A percentile compares a stretch with the other conserved stretches of the same genome.
These are phyloP conservation scores for Mesorhabditis sp. DNA, from an alignment of 2,888 invertebrate genomes.

Conservation along the genomic window DNA sequence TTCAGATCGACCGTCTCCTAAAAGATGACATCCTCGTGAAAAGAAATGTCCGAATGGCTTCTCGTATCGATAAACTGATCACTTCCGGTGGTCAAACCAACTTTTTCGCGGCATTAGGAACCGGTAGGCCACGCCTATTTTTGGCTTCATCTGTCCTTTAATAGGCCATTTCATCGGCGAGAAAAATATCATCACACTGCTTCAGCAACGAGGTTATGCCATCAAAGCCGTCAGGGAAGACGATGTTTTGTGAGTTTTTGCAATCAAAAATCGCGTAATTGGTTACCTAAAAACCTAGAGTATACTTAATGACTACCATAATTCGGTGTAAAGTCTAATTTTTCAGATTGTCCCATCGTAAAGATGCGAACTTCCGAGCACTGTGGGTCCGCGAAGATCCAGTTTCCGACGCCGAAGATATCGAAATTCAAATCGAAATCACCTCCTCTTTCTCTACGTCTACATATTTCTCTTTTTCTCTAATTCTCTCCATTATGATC, in stretches of 20 bases:
- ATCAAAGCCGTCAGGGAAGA: slow-evolving; percentile 1
- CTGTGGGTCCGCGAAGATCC: slow-evolving; percentile 2
- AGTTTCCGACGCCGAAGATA: neutral
- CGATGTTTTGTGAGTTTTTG: neutral
- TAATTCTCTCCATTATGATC: too few relatives aligned
- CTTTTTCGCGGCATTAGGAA: slow-evolving; percentile 65
- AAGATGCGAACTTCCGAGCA: neutral
- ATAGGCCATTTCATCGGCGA: neutral
- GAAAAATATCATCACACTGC: neutral
- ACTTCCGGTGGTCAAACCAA: slow-evolving; percentile 60
- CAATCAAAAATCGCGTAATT: neutral
- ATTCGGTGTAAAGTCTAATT: neutral
- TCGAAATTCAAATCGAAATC: neutral
- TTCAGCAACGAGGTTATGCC: neutral
- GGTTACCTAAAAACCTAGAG: too few relatives aligned
- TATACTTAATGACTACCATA: neutral
- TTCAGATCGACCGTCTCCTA: slow-evolving; percentile 62
- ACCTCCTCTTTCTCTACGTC: neutral
- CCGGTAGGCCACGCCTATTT: slow-evolving; percentile 58
- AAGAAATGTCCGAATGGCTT: slow-evolving; percentile 64
- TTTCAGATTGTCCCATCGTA: slow-evolving; percentile 1
- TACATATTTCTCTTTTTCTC: too few relatives aligned
- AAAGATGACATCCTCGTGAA: slow-evolving; percentile 63
- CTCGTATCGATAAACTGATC: slow-evolving; percentile 61
- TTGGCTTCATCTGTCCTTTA: neutral